Percentiles rank a stretch among this genome's conserved stretches.
Conservation (phyloP, 2,888 invertebrate genomes). For the Plagiodera versicolora region DNA sequence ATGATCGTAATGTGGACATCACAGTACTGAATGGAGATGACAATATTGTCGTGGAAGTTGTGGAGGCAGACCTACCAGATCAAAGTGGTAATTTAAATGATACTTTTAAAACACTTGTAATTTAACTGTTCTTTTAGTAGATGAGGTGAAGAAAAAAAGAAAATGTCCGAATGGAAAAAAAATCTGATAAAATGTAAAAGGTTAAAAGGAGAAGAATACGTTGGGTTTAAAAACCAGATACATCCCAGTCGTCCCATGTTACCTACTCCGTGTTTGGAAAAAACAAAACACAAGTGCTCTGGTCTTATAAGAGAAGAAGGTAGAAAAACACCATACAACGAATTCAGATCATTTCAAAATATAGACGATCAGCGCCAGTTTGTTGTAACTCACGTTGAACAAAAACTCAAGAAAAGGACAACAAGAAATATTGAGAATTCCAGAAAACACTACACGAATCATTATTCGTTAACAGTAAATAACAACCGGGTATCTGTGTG, state of each 20-base stretch:
- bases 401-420: not conserved
- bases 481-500: conserved; percentile 21
- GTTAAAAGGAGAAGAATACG: conserved; percentile 24
- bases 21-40: too few species aligned
- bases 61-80: too few species aligned
- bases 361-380: conserved; percentile 18
- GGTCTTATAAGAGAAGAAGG: conserved; percentile 10
- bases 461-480: conserved; percentile 29
- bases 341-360: conserved; percentile 5
- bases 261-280: conserved; percentile 29
- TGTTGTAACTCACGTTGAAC: conserved; percentile 4
- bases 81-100: too few species aligned
- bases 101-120: too few species aligned
- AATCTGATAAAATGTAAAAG: conserved; percentile 23
- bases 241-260: conserved; percentile 24
- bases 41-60: too few species aligned
- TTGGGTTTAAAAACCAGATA: conserved; percentile 16
- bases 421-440: conserved; percentile 30
- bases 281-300: conserved; percentile 34
- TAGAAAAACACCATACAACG: conserved; percentile 13
- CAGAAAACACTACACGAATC: conserved; percentile 24
- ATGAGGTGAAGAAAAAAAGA: conserved; percentile 7
- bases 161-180: conserved; percentile 10
- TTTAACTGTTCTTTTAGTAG: too few species aligned
- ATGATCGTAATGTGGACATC: too few species aligned